Percentiles rank a stretch among this genome's conserved stretches.
phyloP scores from a whole-genome alignment of 2,113 vertebrate species.

The Dromiciops gliroides region DNA sequence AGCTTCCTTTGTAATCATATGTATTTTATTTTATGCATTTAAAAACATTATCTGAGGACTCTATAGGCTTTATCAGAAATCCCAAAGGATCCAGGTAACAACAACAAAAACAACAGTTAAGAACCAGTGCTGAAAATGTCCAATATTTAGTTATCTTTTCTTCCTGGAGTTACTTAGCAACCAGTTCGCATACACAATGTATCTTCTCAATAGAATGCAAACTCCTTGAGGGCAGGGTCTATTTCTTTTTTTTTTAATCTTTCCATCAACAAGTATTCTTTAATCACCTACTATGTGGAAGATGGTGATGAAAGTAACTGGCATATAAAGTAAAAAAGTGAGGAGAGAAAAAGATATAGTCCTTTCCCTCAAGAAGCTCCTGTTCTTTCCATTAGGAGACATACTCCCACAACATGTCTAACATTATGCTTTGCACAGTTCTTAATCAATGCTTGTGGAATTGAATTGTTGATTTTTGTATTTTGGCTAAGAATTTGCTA shows the following conservation, averaged over 20 bases:
- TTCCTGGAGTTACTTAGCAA: not conserved
- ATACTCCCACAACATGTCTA: not conserved
- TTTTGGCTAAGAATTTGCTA: not conserved
- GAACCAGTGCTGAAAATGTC: not conserved
- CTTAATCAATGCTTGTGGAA: not conserved
- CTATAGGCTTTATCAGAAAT: not conserved
- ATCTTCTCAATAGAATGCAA: not conserved
- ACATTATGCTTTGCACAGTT: not conserved
- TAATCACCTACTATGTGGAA: not conserved
- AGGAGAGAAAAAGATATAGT: not conserved
- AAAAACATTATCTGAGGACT: not conserved
- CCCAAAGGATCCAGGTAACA: not conserved
- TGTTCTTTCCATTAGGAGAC: not conserved
- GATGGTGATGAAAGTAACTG: not conserved
- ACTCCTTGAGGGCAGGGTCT: not conserved
- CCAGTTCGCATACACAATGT: not conserved
- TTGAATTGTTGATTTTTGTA: not conserved
- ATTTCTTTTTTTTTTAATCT: not conserved
- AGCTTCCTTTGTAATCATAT: not conserved
- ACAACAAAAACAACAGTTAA: not conserved
- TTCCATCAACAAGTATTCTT: not conserved
- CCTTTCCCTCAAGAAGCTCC: not conserved
- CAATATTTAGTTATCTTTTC: not conserved
- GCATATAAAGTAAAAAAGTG: not conserved
- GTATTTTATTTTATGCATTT: not conserved